Conservation (phyloP, 2,888 invertebrate species). For the Chrysolina oricalcia region DNA sequence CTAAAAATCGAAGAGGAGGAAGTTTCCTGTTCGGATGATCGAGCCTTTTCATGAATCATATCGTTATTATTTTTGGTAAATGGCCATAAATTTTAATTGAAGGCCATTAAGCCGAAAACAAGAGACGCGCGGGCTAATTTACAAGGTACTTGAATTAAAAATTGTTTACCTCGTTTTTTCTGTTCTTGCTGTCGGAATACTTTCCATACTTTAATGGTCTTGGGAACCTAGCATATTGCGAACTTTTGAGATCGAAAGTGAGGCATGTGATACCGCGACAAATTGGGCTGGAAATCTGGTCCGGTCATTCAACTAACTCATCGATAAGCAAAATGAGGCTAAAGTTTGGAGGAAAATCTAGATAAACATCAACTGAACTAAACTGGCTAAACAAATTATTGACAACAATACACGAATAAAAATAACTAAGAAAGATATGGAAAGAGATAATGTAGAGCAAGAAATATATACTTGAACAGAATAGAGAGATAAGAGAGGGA, state of each 20-base stretch:
- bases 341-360: background rate
- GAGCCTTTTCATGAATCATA: constrained; percentile 23
- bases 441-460: too few relatives aligned
- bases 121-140: constrained; percentile 36
- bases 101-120: constrained; percentile 42
- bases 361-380: background rate
- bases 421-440: too few relatives aligned
- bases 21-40: constrained; percentile 8
- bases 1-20: constrained; percentile 14
- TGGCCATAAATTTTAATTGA: constrained; percentile 48
- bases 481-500: too few relatives aligned
- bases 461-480: too few relatives aligned
- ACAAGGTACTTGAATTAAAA: constrained; percentile 37
- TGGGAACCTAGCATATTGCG: background rate
- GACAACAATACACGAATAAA: too few relatives aligned
- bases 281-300: background rate
- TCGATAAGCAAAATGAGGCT: background rate
- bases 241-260: constrained; percentile 3
- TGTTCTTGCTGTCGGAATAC: constrained; percentile 2
- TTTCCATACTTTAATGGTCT: constrained; percentile 25
- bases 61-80: constrained; percentile 48
- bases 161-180: constrained; percentile 22
- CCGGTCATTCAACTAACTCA: background rate
- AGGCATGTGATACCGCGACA: background rate
- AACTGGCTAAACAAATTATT: background rate